These are phyloP conservation scores for Eristalinus aeneus DNA, from an alignment of 2,888 invertebrate species.

Conservation along the genomic window DNA sequence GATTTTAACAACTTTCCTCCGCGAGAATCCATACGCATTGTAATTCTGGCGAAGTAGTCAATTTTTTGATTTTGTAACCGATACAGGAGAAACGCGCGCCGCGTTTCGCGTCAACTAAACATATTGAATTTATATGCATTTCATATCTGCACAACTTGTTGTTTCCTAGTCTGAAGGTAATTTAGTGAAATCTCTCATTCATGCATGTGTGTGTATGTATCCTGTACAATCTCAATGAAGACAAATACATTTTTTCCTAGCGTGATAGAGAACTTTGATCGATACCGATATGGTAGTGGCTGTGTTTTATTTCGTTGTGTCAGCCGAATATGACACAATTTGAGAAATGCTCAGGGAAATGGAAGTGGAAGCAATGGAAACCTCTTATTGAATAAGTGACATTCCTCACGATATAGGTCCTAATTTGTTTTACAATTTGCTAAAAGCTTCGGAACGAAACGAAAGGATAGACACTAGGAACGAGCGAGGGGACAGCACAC, in stretches of 20 bases:
- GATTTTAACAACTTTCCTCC: conserved; percentile 1
- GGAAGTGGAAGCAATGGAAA: too few relatives aligned
- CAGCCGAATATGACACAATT: too few relatives aligned
- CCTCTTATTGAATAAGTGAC: too few relatives aligned
- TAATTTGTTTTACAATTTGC: too few relatives aligned
- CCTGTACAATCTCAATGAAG: background rate
- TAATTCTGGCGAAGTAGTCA: background rate
- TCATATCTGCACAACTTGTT: background rate
- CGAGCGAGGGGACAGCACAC: too few relatives aligned
- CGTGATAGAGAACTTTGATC: background rate
- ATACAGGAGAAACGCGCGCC: background rate
- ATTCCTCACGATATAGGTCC: too few relatives aligned
- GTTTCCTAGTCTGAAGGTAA: background rate
- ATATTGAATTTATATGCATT: background rate
- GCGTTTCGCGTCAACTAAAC: background rate
- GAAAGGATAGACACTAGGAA: too few relatives aligned
- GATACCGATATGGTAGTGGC: too few relatives aligned
- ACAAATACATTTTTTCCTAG: background rate
- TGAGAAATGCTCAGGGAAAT: too few relatives aligned
- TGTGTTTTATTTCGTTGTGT: too few relatives aligned
- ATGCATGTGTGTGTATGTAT: background rate
- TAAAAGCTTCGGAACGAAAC: too few relatives aligned
- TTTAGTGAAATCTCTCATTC: background rate
- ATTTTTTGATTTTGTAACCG: background rate
- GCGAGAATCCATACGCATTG: conserved; percentile 1